Evolutionary conservation across 2,113 vertebrate genomes (phyloP).

Genomic region (Cochlearius cochlearius): DNA sequence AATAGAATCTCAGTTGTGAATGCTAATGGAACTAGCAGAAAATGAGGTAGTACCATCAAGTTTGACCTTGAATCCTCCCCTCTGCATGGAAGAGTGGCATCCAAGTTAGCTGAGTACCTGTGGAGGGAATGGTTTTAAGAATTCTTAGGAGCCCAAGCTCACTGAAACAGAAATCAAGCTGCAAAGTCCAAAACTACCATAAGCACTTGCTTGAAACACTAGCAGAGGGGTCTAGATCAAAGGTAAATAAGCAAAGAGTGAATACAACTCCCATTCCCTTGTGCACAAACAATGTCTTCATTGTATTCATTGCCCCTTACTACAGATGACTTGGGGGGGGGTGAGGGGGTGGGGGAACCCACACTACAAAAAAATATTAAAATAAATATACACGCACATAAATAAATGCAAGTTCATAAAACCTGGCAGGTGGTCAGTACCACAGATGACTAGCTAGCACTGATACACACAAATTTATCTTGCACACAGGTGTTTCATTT

Average conservation of each 20-base stretch:
- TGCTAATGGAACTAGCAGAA: not conserved
- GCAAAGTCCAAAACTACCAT: not conserved
- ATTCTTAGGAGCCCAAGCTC: not conserved
- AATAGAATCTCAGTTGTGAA: not conserved
- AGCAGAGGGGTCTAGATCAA: not conserved
- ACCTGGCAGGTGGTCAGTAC: not conserved
- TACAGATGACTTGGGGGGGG: not conserved
- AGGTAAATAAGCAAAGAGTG: not conserved
- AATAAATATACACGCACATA: not conserved
- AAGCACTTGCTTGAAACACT: not conserved
- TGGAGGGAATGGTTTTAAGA: not conserved
- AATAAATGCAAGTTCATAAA: not conserved
- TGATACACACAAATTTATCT: not conserved
- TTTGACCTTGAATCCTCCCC: constrained; percentile 10
- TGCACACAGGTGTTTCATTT: constrained; percentile 40
- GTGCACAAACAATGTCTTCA: not conserved
- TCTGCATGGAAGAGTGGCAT: not conserved
- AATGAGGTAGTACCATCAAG: not conserved
- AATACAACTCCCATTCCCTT: not conserved
- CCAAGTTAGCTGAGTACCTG: not conserved
- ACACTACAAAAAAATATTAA: not conserved
- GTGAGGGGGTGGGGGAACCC: no score
- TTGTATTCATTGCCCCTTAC: not conserved
- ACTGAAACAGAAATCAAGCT: not conserved
- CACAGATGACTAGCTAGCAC: not conserved